Evolutionary conservation across 2,113 vertebrate species (phyloP), one percentile per base, ranked within the genome.

Genomic region (Microtus pennsylvanicus): DNA sequence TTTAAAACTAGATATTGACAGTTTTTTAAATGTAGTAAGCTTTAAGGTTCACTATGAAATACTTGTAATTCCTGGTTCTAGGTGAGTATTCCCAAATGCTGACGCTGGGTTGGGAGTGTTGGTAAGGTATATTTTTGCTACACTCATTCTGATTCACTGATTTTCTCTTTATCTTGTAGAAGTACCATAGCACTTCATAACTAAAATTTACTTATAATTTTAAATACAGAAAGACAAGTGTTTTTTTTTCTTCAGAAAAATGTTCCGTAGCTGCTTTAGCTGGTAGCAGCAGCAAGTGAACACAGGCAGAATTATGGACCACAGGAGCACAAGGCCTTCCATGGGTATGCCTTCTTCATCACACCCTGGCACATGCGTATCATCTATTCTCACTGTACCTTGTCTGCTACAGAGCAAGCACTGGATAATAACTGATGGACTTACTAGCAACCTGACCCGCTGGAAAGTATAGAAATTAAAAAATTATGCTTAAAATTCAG

Each of bases 401-500:
- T 26, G 75, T 11, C n/a, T 82, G 77, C 65, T 47, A 55, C 38
- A 69, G 0, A 86, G 50, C 67, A 83, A 90, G 87, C 7, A 70
- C 22, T 28, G 9, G 5, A 33, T 86, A 87, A 47, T 65, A 93
- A 30, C 22, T 65, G 30, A 86, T 81, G 35, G 81, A 52, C 42
- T 80, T 87, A 55, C 47, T 83, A 75, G 69, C 69, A 96, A 81
- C 17, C 2, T 65, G 35, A 89, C 38, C 21, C 72, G 9, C 9
- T 87, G 3, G 35, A 89, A 19, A 88, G 26, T 35, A 87, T 0
- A 94, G 38, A 17, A 12, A 82, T 28, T 77, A 26, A 65, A 95
- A 89, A 86, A n/a, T 87, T 87, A 22, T 85, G 10, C 80, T 93
- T 89, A 88, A 96, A 97, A 81, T 94, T 1, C 21, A 93, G 28